These are phyloP conservation scores for Sarcoramphus papa DNA, from an alignment of 2,797 vertebrate genomes.

Conservation along the genomic window DNA sequence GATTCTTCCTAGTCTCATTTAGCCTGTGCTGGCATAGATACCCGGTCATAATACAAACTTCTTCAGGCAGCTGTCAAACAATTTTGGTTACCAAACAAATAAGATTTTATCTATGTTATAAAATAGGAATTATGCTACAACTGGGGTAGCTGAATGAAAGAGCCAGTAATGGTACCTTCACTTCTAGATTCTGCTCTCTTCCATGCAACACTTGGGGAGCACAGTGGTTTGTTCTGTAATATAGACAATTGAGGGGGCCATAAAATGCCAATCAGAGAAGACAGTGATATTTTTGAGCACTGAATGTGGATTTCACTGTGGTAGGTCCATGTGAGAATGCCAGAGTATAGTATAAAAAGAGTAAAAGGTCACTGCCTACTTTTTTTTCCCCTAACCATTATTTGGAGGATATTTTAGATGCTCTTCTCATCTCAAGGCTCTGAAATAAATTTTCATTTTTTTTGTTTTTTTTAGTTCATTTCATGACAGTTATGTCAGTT, in stretches of 20 bases:
- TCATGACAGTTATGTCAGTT: conserved; percentile 31
- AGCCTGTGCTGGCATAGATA: neutral
- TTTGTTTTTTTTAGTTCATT: neutral
- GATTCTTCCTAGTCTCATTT: neutral
- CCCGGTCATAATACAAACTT: neutral
- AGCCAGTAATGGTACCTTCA: neutral
- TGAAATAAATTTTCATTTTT: conserved; percentile 27
- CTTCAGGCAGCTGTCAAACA: neutral
- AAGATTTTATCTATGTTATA: neutral
- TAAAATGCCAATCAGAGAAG: neutral
- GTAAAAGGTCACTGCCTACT: neutral
- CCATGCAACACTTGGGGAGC: neutral
- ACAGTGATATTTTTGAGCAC: neutral
- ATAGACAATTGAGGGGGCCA: neutral
- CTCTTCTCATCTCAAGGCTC: conserved; percentile 12
- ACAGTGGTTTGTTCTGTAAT: neutral
- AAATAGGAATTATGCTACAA: neutral
- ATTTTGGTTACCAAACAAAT: neutral
- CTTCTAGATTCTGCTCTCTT: neutral
- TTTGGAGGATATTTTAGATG: conserved; percentile 24
- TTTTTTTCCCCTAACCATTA: neutral
- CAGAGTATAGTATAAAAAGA: neutral
- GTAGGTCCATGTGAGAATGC: conserved; percentile 31
- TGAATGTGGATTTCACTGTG: conserved; percentile 6
- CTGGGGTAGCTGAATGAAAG: neutral